A percentile compares a stretch with the other conserved stretches of the same genome.
phyloP scores from a whole-genome alignment of 2,888 invertebrate species.

The Eueremaeus valkanovi region DNA sequence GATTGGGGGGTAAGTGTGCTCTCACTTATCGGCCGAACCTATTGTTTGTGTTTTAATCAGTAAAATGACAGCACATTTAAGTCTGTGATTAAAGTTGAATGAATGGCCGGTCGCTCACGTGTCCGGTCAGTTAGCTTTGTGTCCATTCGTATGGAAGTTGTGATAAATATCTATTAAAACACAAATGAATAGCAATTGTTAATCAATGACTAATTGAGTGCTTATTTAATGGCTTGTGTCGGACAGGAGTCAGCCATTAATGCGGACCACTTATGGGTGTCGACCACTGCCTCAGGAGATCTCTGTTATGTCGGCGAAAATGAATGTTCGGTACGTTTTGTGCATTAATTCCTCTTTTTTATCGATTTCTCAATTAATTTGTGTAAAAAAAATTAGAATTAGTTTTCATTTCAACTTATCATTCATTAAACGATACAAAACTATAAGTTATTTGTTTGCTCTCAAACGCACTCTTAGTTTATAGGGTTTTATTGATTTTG shows the following conservation, averaged over 20 bases:
- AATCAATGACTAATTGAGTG: not conserved
- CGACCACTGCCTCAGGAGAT: constrained; percentile 85
- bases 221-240: constrained; percentile 8
- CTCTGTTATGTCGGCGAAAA: constrained; percentile 85
- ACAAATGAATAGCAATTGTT: not conserved
- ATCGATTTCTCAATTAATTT: not conserved
- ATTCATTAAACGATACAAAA: too few species aligned
- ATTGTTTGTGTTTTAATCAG: not conserved
- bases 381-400: not conserved
- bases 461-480: too few species aligned
- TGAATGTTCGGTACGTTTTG: constrained; percentile 71
- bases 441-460: too few species aligned
- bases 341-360: not conserved
- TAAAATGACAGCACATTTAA: too few species aligned
- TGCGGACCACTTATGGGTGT: constrained; percentile 89
- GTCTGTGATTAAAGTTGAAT: not conserved
- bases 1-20: constrained; percentile 64
- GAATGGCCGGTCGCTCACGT: not conserved
- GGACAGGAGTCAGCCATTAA: constrained; percentile 69
- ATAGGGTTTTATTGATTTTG: too few species aligned
- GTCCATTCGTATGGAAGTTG: not conserved
- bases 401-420: too few species aligned
- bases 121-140: not conserved
- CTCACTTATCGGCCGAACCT: not conserved
- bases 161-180: not conserved